Conservation (phyloP, 2,888 invertebrate species). For the Nomada flava region DNA sequence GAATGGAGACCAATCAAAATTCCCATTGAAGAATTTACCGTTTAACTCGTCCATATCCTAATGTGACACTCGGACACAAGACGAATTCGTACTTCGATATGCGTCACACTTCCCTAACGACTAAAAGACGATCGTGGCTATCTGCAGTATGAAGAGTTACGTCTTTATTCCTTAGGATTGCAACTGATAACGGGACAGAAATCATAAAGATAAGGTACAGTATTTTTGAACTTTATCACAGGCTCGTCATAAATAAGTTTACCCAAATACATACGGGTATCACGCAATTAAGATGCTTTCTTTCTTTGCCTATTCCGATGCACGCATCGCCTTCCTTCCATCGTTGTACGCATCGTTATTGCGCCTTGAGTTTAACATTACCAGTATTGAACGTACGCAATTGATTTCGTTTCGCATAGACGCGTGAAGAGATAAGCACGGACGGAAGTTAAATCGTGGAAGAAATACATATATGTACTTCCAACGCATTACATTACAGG, state of each 20-base stretch:
- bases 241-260: slow-evolving; percentile 34
- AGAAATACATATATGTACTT: too few relatives aligned
- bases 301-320: neutral
- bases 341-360: slow-evolving; percentile 17
- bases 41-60: slow-evolving; percentile 40
- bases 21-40: slow-evolving; percentile 24
- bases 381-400: slow-evolving; percentile 19
- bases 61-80: neutral
- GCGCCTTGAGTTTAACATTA: slow-evolving; percentile 3
- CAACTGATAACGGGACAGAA: slow-evolving; percentile 44
- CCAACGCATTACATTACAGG: too few relatives aligned
- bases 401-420: slow-evolving; percentile 50
- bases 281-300: slow-evolving; percentile 3
- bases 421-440: slow-evolving; percentile 28
- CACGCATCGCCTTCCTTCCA: neutral
- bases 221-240: slow-evolving; percentile 65
- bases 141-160: slow-evolving; percentile 30
- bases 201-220: slow-evolving; percentile 67
- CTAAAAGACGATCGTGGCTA: slow-evolving; percentile 29
- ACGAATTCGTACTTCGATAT: slow-evolving; percentile 26
- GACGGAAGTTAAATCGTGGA: slow-evolving; percentile 14
- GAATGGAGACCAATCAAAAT: neutral
- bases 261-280: slow-evolving; percentile 16
- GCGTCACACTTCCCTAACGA: slow-evolving; percentile 26
- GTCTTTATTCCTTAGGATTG: slow-evolving; percentile 47